Percentiles rank a stretch among this genome's conserved stretches.
Evolutionary conservation across 1,140 invertebrate species (phyloP).

Genomic region (Ruditapes philippinarum): DNA sequence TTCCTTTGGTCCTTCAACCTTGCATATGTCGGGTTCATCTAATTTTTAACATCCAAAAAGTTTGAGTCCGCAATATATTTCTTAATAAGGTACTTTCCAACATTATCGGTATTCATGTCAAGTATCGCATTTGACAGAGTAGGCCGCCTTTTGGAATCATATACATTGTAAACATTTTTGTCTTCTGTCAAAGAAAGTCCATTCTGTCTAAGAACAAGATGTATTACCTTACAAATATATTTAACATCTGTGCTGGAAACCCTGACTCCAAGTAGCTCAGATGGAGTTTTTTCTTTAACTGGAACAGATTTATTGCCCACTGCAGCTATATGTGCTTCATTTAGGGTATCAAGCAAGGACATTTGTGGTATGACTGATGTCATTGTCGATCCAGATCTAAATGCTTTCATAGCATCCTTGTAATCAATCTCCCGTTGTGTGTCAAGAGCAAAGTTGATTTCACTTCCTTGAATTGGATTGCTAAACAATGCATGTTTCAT

Average conservation of each 20-base stretch:
- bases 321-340: constrained; percentile 23
- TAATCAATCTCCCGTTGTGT: constrained; percentile 43
- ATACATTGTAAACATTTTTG: constrained; percentile 39
- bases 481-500: constrained; percentile 29
- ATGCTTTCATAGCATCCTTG: constrained; percentile 35
- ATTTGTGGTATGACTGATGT: constrained; percentile 24
- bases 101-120: background rate
- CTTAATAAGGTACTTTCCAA: constrained; percentile 21
- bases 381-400: constrained; percentile 21
- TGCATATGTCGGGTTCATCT: constrained; percentile 16
- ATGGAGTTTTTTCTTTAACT: background rate
- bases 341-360: constrained; percentile 47
- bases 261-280: constrained; percentile 8
- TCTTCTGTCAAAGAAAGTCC: constrained; percentile 26
- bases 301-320: background rate
- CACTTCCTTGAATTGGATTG: constrained; percentile 27
- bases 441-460: constrained; percentile 44
- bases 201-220: background rate
- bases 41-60: background rate
- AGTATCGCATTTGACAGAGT: constrained; percentile 16
- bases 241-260: constrained; percentile 27
- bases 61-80: constrained; percentile 6
- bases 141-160: background rate
- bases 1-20: constrained; percentile 20
- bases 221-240: constrained; percentile 33